A percentile compares a stretch with the other conserved stretches of the same genome.
These are phyloP conservation scores for Ursus arctos DNA, from an alignment of 2,113 vertebrate genomes.

Conservation along the genomic window DNA sequence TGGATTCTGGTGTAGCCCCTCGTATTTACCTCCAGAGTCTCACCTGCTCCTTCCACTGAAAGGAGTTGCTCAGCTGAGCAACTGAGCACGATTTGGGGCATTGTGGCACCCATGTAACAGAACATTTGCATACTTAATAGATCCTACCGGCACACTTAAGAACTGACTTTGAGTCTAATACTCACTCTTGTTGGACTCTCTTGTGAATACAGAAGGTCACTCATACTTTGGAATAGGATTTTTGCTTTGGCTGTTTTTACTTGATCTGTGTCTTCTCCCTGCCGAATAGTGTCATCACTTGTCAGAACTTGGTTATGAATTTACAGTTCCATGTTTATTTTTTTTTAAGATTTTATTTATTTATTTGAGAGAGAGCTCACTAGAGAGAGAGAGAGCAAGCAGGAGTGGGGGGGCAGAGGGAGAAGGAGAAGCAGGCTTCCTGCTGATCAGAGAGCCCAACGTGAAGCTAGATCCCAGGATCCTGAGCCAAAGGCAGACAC, in stretches of 20 bases:
- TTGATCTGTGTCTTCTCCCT: constrained; percentile 14
- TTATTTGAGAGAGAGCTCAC: not conserved
- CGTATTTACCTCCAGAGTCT: constrained; percentile 49
- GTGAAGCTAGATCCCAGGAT: not conserved
- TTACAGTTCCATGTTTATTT: not conserved
- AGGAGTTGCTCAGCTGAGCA: not conserved
- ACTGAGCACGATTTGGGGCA: not conserved
- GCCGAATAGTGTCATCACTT: constrained; percentile 23
- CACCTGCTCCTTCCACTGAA: constrained; percentile 20
- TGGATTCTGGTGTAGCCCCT: constrained; percentile 33
- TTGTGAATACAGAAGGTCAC: constrained; percentile 49
- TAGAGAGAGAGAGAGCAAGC: not conserved
- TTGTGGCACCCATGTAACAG: constrained; percentile 32
- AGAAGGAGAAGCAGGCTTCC: not conserved
- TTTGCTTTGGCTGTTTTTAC: constrained; percentile 55
- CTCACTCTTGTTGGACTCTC: constrained; percentile 25
- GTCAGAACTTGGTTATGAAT: constrained; percentile 12
- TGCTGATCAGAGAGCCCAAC: not conserved
- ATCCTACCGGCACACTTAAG: not conserved
- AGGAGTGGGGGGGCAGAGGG: not conserved
- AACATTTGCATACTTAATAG: constrained; percentile 38
- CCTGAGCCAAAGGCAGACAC: not conserved
- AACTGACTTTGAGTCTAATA: constrained; percentile 57
- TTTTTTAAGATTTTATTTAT: not conserved
- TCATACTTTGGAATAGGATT: constrained; percentile 45